phyloP scores from a whole-genome alignment of 2,888 invertebrate species.

The Bombylius major region DNA sequence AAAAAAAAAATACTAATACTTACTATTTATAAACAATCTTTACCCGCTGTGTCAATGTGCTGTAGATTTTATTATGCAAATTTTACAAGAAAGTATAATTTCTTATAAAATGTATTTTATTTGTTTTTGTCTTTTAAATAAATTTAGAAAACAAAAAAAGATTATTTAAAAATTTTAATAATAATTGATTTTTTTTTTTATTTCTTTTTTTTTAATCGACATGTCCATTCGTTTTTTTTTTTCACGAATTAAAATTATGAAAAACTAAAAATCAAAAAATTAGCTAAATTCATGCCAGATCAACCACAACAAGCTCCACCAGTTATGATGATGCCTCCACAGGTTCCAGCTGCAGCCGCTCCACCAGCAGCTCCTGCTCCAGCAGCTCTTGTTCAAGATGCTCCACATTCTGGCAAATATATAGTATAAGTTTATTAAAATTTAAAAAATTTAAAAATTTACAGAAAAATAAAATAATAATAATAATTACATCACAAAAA shows the following conservation, averaged over 20 bases:
- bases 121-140: no score
- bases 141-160: no score
- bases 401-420: conserved; percentile 22
- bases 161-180: background rate
- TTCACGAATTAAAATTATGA: background rate
- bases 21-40: background rate
- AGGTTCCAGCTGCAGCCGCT: conserved; percentile 38
- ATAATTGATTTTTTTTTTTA: background rate
- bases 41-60: conserved; percentile 13
- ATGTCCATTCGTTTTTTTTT: background rate
- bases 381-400: conserved; percentile 42
- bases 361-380: conserved; percentile 41
- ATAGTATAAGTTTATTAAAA: background rate
- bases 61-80: conserved; percentile 6
- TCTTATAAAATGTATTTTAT: no score
- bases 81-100: background rate
- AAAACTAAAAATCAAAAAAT: background rate
- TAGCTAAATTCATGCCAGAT: conserved; percentile 17
- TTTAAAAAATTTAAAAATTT: no score
- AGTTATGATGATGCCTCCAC: conserved; percentile 26
- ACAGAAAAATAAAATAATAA: no score
- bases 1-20: background rate
- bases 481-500: no score
- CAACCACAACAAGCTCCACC: conserved; percentile 6
- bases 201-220: background rate